These are phyloP conservation scores for Pelecanoides urinatrix DNA, from an alignment of 2,113 vertebrate genomes.

Conservation along the genomic window DNA sequence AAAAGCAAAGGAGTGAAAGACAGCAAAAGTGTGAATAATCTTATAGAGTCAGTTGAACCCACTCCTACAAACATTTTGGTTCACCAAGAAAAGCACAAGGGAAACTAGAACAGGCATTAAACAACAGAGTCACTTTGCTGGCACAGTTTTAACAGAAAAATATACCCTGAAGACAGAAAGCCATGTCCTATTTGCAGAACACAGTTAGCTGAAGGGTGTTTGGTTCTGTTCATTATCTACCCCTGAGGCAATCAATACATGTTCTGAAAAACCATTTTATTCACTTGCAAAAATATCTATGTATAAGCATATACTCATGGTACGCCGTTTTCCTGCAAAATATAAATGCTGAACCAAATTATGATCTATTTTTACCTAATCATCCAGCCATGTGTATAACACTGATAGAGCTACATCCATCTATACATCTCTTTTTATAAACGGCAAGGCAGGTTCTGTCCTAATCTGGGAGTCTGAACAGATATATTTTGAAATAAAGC, in stretches of 20 bases:
- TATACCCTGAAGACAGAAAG: not conserved
- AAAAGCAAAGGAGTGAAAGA: not conserved
- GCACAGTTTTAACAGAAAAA: not conserved
- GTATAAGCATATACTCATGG: not conserved
- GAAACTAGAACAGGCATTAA: constrained; percentile 7
- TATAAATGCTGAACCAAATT: not conserved
- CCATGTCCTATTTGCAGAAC: not conserved
- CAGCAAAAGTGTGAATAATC: not conserved
- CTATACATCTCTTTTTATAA: not conserved
- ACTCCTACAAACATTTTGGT: not conserved
- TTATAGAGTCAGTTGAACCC: not conserved
- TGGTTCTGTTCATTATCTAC: not conserved
- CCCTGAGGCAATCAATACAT: not conserved
- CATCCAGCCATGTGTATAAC: not conserved
- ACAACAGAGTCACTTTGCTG: not conserved
- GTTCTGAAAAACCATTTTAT: not conserved
- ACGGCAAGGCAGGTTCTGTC: not conserved
- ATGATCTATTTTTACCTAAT: not conserved
- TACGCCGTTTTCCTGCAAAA: not conserved
- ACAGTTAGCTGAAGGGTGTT: not conserved
- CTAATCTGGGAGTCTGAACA: not conserved
- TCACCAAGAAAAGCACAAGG: constrained; percentile 4
- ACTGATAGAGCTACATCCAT: not conserved
- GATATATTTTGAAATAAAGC: not conserved
- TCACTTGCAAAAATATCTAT: not conserved